Base-by-base conservation (phyloP, 2,888 invertebrate genomes). In the Camptogramma bilineatum region DNA sequence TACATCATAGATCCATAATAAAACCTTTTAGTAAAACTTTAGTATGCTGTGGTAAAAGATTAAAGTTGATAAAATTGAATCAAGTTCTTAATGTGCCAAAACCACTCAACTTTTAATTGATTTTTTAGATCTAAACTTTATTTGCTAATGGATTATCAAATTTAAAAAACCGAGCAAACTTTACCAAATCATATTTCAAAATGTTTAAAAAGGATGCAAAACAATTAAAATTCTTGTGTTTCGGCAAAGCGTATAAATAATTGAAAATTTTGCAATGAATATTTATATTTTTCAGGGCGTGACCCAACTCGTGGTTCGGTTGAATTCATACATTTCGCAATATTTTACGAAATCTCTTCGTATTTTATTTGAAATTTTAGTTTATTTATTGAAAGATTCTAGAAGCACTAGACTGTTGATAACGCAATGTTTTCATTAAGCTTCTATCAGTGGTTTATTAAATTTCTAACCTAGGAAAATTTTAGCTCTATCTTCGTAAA, bases 391-490 rank as follows among this genome's bases (percentile, higher is more conserved):
- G 69, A 71, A 75, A 72, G 67, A 70, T 72, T 69, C 50, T 74
- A 64, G 71, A 80, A 73, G 65, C 81, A 79, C 74, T 62, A 83
- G 81, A 83, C 83, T 78, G 78, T 79, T 76, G 78, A 79, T 81
- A 82, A 83, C 72, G 69, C 69, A 78, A 78, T 82, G 70, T 76
- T 77, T 78, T 77, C 76, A 75, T 76, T 78, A 76, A 73, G 70
- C 68, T 65, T 74, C 66, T 64, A 70, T 52, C 31, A 56, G 17
- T 24, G 44, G 55, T 56, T 57, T 62, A 50, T 54, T 47, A 60
- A 51, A 63, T 61, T 63, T 48, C 34, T 46, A 24, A 51, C 19
- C 54, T 46, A 50, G 17, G 47, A 24, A 39, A 52, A 31, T 44
- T 50, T 57, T 42, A 42, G 19, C 8, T 47, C 17, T 39, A 57